These are phyloP conservation scores for Dysmachus trigonus DNA, from an alignment of 2,888 invertebrate species.

Conservation along the genomic window DNA sequence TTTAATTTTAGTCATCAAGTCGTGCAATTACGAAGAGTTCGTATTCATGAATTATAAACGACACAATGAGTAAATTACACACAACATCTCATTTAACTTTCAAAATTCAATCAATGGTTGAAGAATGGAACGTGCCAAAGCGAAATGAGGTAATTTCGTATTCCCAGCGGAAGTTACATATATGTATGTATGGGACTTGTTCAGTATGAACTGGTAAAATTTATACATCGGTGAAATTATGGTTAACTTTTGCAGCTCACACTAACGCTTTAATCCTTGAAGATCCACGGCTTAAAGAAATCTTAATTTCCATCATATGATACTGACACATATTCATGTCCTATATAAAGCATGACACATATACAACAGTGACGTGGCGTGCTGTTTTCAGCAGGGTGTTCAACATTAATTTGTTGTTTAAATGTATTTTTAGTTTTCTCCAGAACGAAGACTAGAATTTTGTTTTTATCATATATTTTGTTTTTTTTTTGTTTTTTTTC, in stretches of 20 bases:
- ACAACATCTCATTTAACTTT: neutral
- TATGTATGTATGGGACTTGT: neutral
- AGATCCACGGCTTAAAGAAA: too few relatives aligned
- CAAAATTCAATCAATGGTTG: neutral
- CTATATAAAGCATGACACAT: too few relatives aligned
- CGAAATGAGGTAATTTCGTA: neutral
- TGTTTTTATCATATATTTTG: too few relatives aligned
- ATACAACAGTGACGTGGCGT: too few relatives aligned
- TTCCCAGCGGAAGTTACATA: neutral
- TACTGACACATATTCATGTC: too few relatives aligned
- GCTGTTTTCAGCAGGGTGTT: too few relatives aligned
- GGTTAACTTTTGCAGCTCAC: neutral
- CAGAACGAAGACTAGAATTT: too few relatives aligned
- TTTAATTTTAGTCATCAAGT: neutral
- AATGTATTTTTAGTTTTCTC: too few relatives aligned
- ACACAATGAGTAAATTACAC: neutral
- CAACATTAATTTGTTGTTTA: too few relatives aligned
- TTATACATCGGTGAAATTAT: neutral
- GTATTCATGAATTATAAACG: neutral
- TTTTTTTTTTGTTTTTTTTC: too few relatives aligned
- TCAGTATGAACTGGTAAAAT: neutral
- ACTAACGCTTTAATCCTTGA: neutral
- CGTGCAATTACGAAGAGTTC: neutral
- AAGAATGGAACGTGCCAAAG: neutral
- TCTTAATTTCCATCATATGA: too few relatives aligned